A percentile compares a stretch with the other conserved stretches of the same genome.
Evolutionary conservation across 1,140 invertebrate genomes (phyloP).

Genomic region (Archegozetes longisetosus): DNA sequence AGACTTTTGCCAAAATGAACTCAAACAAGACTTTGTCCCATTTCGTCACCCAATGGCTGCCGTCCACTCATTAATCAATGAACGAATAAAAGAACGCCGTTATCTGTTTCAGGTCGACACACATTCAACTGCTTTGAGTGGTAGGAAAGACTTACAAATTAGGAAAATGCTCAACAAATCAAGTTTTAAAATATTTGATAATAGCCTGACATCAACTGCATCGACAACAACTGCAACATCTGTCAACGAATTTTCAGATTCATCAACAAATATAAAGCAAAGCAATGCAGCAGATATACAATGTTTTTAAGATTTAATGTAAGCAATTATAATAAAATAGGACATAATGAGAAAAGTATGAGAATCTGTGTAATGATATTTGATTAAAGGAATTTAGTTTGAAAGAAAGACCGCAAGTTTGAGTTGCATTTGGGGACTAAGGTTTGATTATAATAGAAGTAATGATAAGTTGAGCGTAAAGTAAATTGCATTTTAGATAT

Average conservation of each 20-base stretch:
- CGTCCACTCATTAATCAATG: conserved; percentile 16
- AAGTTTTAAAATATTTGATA: neutral
- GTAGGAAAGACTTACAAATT: neutral
- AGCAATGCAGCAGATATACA: neutral
- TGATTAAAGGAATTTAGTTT: too few species aligned
- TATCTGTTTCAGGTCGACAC: conserved; percentile 12
- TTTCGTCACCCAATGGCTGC: conserved; percentile 15
- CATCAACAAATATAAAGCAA: neutral
- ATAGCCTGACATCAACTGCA: neutral
- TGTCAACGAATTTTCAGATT: neutral
- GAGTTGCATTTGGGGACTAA: too few species aligned
- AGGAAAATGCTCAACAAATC: neutral
- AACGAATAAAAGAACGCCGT: conserved; percentile 15
- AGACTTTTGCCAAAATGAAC: conserved; percentile 17
- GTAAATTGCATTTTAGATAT: neutral
- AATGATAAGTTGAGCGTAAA: neutral
- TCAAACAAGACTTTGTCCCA: conserved; percentile 10
- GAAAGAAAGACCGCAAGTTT: too few species aligned
- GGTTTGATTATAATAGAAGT: neutral
- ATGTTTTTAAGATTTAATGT: neutral
- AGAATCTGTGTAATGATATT: too few species aligned
- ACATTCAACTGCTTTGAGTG: neutral
- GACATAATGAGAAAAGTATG: too few species aligned
- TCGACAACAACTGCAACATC: neutral
- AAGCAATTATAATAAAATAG: too few species aligned